These are phyloP conservation scores for Pyrocephalus nanus DNA, from an alignment of 2,797 vertebrate genomes.

Conservation along the genomic window DNA sequence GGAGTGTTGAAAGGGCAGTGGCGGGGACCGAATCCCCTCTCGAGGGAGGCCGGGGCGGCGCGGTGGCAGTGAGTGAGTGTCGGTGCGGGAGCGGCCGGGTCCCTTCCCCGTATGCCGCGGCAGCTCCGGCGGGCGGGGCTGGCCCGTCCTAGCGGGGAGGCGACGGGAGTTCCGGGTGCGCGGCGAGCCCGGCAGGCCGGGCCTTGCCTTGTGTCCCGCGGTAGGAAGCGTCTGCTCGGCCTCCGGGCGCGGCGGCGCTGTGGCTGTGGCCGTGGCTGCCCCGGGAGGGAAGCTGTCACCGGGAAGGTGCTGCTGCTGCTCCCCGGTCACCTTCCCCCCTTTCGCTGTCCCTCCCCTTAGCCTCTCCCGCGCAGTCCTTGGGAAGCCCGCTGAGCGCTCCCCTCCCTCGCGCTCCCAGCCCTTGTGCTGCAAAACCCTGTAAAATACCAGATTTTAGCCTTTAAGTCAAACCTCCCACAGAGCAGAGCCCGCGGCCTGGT, in stretches of 20 bases:
- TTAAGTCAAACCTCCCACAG: rapidly evolving
- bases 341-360: rapidly evolving
- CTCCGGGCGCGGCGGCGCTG: background rate
- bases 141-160: background rate
- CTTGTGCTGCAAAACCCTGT: rapidly evolving
- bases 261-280: too few species aligned
- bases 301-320: too few species aligned
- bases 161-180: background rate
- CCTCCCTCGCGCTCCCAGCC: background rate
- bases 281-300: too few species aligned
- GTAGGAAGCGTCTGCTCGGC: background rate
- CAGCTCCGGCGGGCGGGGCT: rapidly evolving
- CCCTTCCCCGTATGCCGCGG: rapidly evolving
- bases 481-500: rapidly evolving
- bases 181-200: background rate
- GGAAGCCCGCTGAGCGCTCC: rapidly evolving
- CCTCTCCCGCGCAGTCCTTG: rapidly evolving
- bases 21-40: rapidly evolving
- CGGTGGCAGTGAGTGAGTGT: rapidly evolving
- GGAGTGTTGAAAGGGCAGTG: rapidly evolving
- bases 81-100: rapidly evolving
- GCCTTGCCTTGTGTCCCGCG: background rate
- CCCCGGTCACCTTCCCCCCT: rapidly evolving
- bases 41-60: rapidly evolving
- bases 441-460: rapidly evolving